These are phyloP conservation scores for Athalia circularis DNA, from an alignment of 2,888 invertebrate species.

Conservation along the genomic window DNA sequence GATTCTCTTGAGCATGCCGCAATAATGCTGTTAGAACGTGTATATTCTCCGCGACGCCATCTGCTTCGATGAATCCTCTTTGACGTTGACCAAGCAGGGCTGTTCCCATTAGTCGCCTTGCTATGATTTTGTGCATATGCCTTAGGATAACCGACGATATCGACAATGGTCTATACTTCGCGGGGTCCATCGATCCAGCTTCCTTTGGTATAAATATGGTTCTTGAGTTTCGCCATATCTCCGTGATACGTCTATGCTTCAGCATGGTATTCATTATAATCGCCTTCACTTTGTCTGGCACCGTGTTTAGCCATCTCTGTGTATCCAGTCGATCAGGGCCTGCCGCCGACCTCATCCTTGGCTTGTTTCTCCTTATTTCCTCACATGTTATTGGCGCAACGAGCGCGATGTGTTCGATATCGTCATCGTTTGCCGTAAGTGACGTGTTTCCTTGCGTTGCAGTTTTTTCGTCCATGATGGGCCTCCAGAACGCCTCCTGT, in stretches of 20 bases:
- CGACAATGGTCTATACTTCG: slow-evolving; percentile 46
- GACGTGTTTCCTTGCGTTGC: too few relatives aligned
- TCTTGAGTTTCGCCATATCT: neutral
- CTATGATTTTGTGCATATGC: slow-evolving; percentile 47
- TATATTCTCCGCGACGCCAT: slow-evolving; percentile 46
- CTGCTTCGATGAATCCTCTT: slow-evolving; percentile 45
- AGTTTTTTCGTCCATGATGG: too few relatives aligned
- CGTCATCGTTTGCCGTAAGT: too few relatives aligned
- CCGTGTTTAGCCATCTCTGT: neutral
- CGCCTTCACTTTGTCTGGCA: neutral
- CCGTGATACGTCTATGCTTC: neutral
- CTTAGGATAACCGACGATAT: slow-evolving; percentile 46
- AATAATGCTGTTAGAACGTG: slow-evolving; percentile 15
- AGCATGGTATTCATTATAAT: neutral
- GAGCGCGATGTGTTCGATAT: too few relatives aligned
- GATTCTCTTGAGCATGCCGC: too few relatives aligned
- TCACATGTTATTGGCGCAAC: too few relatives aligned
- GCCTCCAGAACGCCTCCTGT: too few relatives aligned
- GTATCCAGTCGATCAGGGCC: neutral
- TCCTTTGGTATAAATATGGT: neutral
- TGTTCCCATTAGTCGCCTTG: neutral
- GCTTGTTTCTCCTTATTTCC: neutral
- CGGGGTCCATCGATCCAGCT: neutral
- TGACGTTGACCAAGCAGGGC: slow-evolving; percentile 14
- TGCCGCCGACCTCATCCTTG: neutral